Evolutionary conservation across 37 sponge, comb jelly and placozoan genomes (phyloP).

Genomic region (Mnemiopsis leidyi): DNA sequence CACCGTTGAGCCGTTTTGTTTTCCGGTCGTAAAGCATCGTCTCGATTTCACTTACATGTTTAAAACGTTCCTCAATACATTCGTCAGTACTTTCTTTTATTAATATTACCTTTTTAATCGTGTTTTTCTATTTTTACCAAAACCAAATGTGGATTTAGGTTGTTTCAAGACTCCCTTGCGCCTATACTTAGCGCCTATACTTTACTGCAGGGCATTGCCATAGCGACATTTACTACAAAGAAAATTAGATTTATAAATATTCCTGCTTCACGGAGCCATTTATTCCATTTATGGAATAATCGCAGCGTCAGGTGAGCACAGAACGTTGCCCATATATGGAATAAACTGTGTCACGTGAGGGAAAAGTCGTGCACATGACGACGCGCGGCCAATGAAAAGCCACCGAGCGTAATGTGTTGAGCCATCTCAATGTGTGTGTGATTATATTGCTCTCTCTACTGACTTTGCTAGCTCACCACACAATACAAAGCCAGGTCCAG

Average conservation of each 20-base stretch:
- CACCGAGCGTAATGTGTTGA: slow-evolving; percentile 37
- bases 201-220: slow-evolving; percentile 21
- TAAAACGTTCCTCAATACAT: too few species aligned
- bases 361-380: background rate
- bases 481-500: background rate
- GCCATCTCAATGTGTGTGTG: slow-evolving; percentile 63
- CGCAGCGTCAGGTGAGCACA: background rate
- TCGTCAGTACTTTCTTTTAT: too few species aligned
- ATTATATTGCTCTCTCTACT: slow-evolving; percentile 64
- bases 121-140: too few species aligned
- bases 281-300: slow-evolving; percentile 58
- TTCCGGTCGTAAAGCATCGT: too few species aligned
- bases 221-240: slow-evolving; percentile 40
- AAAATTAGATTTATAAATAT: slow-evolving; percentile 58
- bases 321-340: slow-evolving; percentile 55
- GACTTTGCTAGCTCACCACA: slow-evolving; percentile 56
- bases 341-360: slow-evolving; percentile 64
- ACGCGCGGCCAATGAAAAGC: slow-evolving; percentile 7
- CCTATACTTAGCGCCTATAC: slow-evolving; percentile 19
- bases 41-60: too few species aligned
- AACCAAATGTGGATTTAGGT: too few species aligned
- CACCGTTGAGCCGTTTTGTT: too few species aligned
- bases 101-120: too few species aligned
- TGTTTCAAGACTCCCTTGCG: too few species aligned
- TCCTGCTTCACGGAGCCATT: slow-evolving; percentile 19